Conservation (phyloP, 2,113 vertebrate genomes). For the Grammomys dolichurus region DNA sequence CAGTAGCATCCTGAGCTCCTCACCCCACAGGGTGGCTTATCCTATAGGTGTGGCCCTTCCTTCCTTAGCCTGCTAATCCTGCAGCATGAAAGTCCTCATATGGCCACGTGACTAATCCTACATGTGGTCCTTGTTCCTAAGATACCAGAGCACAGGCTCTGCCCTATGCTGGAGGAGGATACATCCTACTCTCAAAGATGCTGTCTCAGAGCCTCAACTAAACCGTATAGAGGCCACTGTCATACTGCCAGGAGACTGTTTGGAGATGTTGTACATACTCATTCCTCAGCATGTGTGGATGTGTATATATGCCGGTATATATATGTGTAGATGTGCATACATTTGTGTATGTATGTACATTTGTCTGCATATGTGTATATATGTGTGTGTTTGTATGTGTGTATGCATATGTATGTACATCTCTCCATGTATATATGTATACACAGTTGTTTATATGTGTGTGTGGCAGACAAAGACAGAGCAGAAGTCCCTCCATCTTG, state of each 20-base stretch:
- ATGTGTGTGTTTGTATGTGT: background rate
- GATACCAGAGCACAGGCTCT: background rate
- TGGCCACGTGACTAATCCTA: background rate
- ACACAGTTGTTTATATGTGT: background rate
- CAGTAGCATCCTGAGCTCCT: background rate
- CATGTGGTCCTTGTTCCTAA: background rate
- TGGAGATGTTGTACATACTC: background rate
- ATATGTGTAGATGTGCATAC: background rate
- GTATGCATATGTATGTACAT: background rate
- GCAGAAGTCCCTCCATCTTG: background rate
- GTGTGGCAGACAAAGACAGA: background rate
- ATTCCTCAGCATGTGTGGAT: background rate
- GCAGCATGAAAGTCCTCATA: background rate
- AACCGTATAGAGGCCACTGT: background rate
- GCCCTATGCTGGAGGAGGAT: too few species aligned
- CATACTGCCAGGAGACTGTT: background rate
- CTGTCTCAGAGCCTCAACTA: background rate
- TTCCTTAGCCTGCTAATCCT: background rate
- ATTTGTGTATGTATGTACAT: background rate
- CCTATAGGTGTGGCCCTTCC: background rate
- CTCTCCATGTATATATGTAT: background rate
- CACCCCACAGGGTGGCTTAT: background rate
- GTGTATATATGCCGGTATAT: too few species aligned
- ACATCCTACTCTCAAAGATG: background rate
- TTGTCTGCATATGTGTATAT: background rate